Percentiles rank a stretch among this genome's conserved stretches.
These are phyloP conservation scores for Nansenia antarctica DNA, from an alignment of 2,113 vertebrate species.

Conservation along the genomic window DNA sequence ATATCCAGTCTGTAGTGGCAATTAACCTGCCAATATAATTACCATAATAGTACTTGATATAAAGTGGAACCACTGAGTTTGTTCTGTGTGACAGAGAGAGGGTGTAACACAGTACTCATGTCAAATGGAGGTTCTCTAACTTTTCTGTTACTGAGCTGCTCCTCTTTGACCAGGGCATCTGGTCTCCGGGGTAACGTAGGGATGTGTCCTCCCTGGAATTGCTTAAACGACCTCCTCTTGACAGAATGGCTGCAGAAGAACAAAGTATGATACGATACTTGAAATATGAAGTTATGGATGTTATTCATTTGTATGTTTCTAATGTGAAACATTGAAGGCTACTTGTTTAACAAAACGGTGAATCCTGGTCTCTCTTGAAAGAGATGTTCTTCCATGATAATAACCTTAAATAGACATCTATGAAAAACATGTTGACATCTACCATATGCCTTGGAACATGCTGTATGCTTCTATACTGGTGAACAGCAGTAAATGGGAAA, in stretches of 20 bases:
- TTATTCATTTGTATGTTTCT: not conserved
- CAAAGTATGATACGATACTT: not conserved
- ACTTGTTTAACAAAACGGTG: too few relatives aligned
- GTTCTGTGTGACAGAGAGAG: too few relatives aligned
- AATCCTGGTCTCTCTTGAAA: not conserved
- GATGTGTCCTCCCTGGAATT: conserved; percentile 35
- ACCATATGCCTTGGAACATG: too few relatives aligned
- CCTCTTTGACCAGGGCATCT: conserved; percentile 46
- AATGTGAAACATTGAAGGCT: not conserved
- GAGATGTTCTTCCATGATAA: conserved; percentile 22
- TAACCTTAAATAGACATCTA: conserved; percentile 32
- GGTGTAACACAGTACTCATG: too few relatives aligned
- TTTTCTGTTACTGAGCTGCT: conserved; percentile 44
- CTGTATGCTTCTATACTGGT: too few relatives aligned
- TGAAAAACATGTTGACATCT: conserved; percentile 28
- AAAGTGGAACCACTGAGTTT: too few relatives aligned
- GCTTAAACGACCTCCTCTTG: conserved; percentile 33
- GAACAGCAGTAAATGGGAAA: too few relatives aligned
- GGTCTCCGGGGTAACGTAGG: conserved; percentile 46
- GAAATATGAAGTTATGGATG: not conserved
- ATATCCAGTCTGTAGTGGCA: too few relatives aligned
- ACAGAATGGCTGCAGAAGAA: conserved; percentile 32
- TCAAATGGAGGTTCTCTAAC: conserved; percentile 14
- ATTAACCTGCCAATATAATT: too few relatives aligned
- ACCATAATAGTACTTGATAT: too few relatives aligned